A percentile compares a stretch with the other conserved stretches of the same genome.
Conservation (phyloP, 2,888 invertebrate species). For the Cephus pygmeus region DNA sequence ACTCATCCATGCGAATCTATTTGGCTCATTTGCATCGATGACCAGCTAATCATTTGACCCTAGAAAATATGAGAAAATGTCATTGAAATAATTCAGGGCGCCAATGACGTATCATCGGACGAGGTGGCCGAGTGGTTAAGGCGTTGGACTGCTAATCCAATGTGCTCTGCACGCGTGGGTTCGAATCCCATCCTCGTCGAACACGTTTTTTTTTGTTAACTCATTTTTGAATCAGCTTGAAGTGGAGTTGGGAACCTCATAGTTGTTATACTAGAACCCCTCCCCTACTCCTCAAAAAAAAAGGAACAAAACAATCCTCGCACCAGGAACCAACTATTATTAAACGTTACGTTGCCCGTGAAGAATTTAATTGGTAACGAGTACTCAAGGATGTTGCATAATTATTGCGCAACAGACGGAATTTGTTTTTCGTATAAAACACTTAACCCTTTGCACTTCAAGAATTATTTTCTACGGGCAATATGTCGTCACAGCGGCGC, state of each 20-base stretch:
- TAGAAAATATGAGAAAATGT: background rate
- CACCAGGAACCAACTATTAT: background rate
- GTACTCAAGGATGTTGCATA: background rate
- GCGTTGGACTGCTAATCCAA: conserved; percentile 68
- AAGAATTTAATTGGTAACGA: background rate
- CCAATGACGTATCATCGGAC: conserved; percentile 35
- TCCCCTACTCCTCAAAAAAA: background rate
- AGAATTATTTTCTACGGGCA: too few relatives aligned
- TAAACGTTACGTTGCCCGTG: background rate
- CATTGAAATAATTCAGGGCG: background rate
- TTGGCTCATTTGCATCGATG: background rate
- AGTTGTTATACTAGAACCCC: background rate
- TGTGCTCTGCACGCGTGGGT: conserved; percentile 68
- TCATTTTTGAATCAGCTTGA: background rate
- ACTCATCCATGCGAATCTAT: background rate
- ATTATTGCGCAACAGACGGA: background rate
- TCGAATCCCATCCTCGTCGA: conserved; percentile 44
- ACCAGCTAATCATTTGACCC: background rate
- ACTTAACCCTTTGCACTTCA: background rate
- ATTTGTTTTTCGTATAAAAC: background rate
- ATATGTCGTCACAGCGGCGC: too few relatives aligned
- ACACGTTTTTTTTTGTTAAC: conserved; percentile 27
- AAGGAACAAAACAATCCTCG: background rate
- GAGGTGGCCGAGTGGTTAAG: conserved; percentile 67
- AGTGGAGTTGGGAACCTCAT: background rate